Conservation (phyloP, 1,140 invertebrate species). For the Eupeodes corollae region DNA sequence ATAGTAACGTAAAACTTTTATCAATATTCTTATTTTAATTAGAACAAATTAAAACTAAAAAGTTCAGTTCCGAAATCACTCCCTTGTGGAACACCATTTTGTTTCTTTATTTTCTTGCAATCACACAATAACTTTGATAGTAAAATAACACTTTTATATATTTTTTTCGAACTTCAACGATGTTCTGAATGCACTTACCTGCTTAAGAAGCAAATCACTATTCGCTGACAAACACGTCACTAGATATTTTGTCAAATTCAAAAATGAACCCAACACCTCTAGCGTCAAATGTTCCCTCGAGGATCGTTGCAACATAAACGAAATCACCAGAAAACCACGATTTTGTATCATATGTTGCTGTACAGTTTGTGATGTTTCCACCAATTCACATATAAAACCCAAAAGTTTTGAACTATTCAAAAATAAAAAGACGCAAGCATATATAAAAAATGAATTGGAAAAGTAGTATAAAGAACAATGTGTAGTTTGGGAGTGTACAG, state of each 20-base stretch:
- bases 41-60: no score
- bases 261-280: slow-evolving; percentile 84
- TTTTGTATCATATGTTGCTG: slow-evolving; percentile 98
- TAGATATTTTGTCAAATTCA: slow-evolving; percentile 91
- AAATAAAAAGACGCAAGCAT: slow-evolving; percentile 5
- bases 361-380: slow-evolving; percentile 91
- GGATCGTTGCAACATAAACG: slow-evolving; percentile 89
- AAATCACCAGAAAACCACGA: slow-evolving; percentile 94
- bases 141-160: neutral
- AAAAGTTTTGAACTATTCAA: slow-evolving; percentile 82
- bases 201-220: slow-evolving; percentile 89
- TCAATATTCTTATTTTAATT: no score
- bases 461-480: neutral
- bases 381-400: slow-evolving; percentile 92
- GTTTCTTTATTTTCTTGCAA: no score
- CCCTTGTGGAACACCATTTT: no score
- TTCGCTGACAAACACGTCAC: slow-evolving; percentile 87
- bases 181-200: slow-evolving; percentile 65
- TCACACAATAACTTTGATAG: no score
- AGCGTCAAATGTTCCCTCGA: slow-evolving; percentile 87
- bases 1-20: no score
- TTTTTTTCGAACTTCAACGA: neutral
- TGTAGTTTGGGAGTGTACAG: no score
- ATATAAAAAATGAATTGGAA: neutral
- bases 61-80: no score